These are phyloP conservation scores for Trogon melanurus DNA, from an alignment of 2,113 vertebrate species.

Conservation along the genomic window DNA sequence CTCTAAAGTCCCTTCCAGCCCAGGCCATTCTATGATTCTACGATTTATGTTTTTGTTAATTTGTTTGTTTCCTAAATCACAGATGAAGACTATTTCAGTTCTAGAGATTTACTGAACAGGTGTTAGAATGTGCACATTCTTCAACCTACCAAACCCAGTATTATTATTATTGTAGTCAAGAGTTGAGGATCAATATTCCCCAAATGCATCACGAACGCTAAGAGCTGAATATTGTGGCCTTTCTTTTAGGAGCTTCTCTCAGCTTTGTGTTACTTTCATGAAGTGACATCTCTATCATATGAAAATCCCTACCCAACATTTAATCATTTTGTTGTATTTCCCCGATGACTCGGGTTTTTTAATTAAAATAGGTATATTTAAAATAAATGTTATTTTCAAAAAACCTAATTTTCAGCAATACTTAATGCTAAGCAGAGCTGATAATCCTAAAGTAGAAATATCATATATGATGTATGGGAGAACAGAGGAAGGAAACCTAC, in stretches of 20 bases:
- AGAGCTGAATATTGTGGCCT: neutral
- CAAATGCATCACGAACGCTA: neutral
- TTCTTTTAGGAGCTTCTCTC: neutral
- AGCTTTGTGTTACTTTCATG: slow-evolving; percentile 1
- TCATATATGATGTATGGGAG: neutral
- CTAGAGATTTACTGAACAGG: neutral
- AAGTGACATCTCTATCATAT: neutral
- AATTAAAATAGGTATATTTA: slow-evolving; percentile 6
- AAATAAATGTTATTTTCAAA: neutral
- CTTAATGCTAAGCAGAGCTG: neutral
- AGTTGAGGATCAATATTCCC: neutral
- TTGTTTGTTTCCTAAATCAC: neutral
- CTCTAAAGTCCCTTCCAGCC: too few relatives aligned
- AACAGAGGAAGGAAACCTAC: neutral
- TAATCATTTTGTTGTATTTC: slow-evolving; percentile 32
- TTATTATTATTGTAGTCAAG: neutral
- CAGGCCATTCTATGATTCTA: too few relatives aligned
- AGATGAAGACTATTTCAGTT: neutral
- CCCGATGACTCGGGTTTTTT: neutral
- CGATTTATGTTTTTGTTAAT: neutral
- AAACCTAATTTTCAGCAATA: neutral
- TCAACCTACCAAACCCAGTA: neutral
- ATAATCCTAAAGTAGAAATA: neutral
- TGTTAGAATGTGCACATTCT: neutral
- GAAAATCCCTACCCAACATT: neutral